Percentiles rank a stretch among this genome's conserved stretches.
phyloP scores from a whole-genome alignment of 2,888 invertebrate species.

The Drosophila koepferae region DNA sequence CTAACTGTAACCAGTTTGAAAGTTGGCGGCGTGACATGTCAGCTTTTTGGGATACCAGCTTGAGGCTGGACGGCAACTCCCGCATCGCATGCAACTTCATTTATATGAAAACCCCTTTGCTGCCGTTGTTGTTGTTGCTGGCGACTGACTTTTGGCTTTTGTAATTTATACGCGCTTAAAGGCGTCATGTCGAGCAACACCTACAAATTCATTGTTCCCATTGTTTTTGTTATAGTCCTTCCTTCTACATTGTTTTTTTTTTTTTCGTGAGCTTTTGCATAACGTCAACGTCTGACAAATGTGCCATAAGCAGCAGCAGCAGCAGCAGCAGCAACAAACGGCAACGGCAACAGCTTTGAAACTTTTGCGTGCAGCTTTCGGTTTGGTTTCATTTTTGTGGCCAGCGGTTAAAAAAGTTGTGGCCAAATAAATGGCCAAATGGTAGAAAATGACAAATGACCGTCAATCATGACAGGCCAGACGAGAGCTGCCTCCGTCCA shows the following conservation, averaged over 20 bases:
- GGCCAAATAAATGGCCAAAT: slow-evolving; percentile 75
- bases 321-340: slow-evolving; percentile 71
- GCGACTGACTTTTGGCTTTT: slow-evolving; percentile 70
- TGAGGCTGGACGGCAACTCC: slow-evolving; percentile 11
- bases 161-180: slow-evolving; percentile 78
- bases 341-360: slow-evolving; percentile 38
- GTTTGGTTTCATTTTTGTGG: slow-evolving; percentile 64
- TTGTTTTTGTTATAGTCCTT: slow-evolving; percentile 37
- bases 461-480: slow-evolving; percentile 84
- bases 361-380: slow-evolving; percentile 73
- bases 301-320: slow-evolving; percentile 75
- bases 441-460: slow-evolving; percentile 84
- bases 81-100: slow-evolving; percentile 69
- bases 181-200: slow-evolving; percentile 79
- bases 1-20: slow-evolving; percentile 51
- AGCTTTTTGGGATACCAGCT: slow-evolving; percentile 49
- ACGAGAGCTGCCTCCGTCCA: slow-evolving; percentile 51
- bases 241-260: not conserved
- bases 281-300: slow-evolving; percentile 82
- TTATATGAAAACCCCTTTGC: slow-evolving; percentile 65
- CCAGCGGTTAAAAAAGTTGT: slow-evolving; percentile 73
- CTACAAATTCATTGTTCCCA: slow-evolving; percentile 67
- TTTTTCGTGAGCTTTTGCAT: slow-evolving; percentile 57
- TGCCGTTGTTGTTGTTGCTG: slow-evolving; percentile 26
- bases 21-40: slow-evolving; percentile 73